Percentiles rank a stretch among this genome's conserved stretches.
Conservation (phyloP, 2,888 invertebrate species). For the Hemistola chrysoprasaria region DNA sequence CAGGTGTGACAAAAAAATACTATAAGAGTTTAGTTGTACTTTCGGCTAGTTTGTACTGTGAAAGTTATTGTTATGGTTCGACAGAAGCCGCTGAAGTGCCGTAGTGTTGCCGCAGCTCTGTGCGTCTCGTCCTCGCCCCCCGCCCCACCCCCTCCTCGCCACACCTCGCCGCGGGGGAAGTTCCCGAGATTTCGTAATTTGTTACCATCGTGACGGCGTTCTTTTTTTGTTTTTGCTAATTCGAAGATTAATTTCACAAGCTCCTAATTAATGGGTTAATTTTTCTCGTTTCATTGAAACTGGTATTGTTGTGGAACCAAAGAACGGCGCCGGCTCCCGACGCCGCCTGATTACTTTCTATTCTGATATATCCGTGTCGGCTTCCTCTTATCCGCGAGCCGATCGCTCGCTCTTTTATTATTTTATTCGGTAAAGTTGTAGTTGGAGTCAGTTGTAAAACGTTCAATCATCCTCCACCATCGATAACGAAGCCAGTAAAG, state of each 20-base stretch:
- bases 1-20: too few relatives aligned
- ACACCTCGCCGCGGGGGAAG: background rate
- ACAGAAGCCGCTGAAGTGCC: too few relatives aligned
- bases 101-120: too few relatives aligned
- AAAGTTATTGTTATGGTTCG: too few relatives aligned
- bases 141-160: too few relatives aligned
- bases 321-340: background rate
- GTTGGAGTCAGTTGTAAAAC: too few relatives aligned
- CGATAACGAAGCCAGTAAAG: too few relatives aligned
- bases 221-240: conserved; percentile 16
- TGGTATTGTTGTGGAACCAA: conserved; percentile 19
- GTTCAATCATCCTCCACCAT: too few relatives aligned
- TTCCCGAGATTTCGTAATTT: conserved; percentile 13
- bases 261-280: conserved; percentile 29
- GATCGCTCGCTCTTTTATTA: conserved; percentile 17
- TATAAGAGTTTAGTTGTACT: too few relatives aligned
- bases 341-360: conserved; percentile 5
- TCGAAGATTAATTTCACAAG: conserved; percentile 28
- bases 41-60: too few relatives aligned
- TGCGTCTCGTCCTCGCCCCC: too few relatives aligned
- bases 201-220: conserved; percentile 14
- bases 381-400: too few relatives aligned
- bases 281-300: conserved; percentile 26
- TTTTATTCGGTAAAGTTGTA: background rate
- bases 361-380: conserved; percentile 10